Evolutionary conservation across 1,140 invertebrate species (phyloP).

Genomic region (Scylla paramamosain): DNA sequence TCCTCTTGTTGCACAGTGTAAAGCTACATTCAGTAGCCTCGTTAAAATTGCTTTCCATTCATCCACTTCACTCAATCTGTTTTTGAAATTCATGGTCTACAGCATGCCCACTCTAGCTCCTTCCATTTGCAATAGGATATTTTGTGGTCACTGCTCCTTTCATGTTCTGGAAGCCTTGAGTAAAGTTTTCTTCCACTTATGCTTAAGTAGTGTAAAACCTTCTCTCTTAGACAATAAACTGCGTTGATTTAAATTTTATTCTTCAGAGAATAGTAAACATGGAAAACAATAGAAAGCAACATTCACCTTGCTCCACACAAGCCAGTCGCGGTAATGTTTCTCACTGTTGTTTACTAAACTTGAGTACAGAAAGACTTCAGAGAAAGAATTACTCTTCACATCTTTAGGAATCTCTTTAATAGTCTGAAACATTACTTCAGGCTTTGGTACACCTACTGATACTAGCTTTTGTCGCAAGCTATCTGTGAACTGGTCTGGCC

Average conservation of each 20-base stretch:
- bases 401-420: constrained; percentile 35
- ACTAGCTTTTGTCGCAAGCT: constrained; percentile 32
- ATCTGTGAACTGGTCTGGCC: constrained; percentile 30
- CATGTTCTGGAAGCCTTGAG: constrained; percentile 47
- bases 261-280: constrained; percentile 47
- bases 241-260: background rate
- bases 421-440: background rate
- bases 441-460: constrained; percentile 34
- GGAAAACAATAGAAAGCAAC: constrained; percentile 1
- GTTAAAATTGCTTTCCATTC: constrained; percentile 48
- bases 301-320: constrained; percentile 47
- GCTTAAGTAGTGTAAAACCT: background rate
- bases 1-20: constrained; percentile 38
- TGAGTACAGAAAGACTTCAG: constrained; percentile 45
- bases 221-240: background rate
- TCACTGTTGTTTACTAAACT: constrained; percentile 34
- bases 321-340: constrained; percentile 42
- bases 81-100: constrained; percentile 35
- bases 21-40: constrained; percentile 30
- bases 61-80: constrained; percentile 43
- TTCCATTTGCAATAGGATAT: constrained; percentile 28
- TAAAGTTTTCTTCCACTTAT: constrained; percentile 25
- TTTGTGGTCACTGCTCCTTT: background rate
- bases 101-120: constrained; percentile 36
- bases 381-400: constrained; percentile 31